Base-by-base conservation (phyloP, 2,797 vertebrate species). In the Neosilurus mollespiculum region DNA sequence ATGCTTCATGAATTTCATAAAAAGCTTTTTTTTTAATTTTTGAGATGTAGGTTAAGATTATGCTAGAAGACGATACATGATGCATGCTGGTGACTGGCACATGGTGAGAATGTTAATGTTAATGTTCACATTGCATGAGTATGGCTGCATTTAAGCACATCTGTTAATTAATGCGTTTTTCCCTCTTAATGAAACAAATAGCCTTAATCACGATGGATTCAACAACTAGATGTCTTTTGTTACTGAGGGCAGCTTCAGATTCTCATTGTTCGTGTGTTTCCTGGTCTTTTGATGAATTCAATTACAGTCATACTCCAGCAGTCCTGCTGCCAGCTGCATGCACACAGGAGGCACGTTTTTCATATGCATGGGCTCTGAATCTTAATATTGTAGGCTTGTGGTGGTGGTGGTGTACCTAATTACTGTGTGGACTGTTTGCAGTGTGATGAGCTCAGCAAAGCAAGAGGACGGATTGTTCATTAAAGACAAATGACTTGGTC, bases 221-320 rank as follows among this genome's bases (percentile, higher is more conserved):
- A 58, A 61, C 54, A 69, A 76, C 30, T 49, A 54, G 34, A 75
- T 75, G 62, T 75, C 26, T 56, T 58, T 78, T 83, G 34, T 56
- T 71, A 65, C 51, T 77, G 1, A 20, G 81, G 61, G 62, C 22
- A 65, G 66, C 43, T 64, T 69, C 51, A 78, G 30, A 80, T 83
- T 78, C 69, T 34, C 20, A 37, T 67, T 54, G 59, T 64, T 51
- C 51, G 22, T 30, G 30, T 77, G 61, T 62, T 77, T 82, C 56
- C 67, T 24, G 34, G 53, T 30, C 72, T 78, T 84, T 78, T 83
- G 56, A 67, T 80, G 56, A 82, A 70, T 87, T 69, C 72, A 70
- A 79, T 81, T 73, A 49, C 54, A 61, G 34, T 54, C 22, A 79
- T 43, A 64, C 79, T 64, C 58, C 22, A 43, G 59, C 59, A 24